These are phyloP conservation scores for Diceros bicornis DNA, from an alignment of 2,797 vertebrate species.

Conservation along the genomic window DNA sequence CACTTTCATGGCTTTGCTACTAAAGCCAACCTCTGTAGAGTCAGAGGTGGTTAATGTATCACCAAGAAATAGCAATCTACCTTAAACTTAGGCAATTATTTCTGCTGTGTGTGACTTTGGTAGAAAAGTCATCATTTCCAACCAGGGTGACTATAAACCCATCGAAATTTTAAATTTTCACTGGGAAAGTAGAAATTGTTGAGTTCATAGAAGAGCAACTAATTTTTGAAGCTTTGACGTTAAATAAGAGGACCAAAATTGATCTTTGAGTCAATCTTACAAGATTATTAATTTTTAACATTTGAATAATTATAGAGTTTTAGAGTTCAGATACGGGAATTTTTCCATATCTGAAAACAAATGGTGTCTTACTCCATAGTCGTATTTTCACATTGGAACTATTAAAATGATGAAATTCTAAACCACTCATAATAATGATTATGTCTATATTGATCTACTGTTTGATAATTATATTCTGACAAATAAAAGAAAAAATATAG, in stretches of 20 bases:
- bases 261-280: background rate
- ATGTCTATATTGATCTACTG: background rate
- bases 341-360: slow-evolving; percentile 1
- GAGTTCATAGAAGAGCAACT: background rate
- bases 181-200: background rate
- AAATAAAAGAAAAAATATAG: background rate
- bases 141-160: background rate
- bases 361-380: background rate
- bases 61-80: background rate
- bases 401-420: slow-evolving; percentile 16
- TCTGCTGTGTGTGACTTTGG: background rate
- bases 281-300: background rate
- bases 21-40: background rate
- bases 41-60: background rate
- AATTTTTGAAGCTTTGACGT: background rate
- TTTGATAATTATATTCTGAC: background rate
- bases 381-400: background rate
- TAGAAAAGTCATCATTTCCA: slow-evolving; percentile 1
- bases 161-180: slow-evolving; percentile 32
- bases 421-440: background rate
- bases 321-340: background rate
- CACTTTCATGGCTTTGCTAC: background rate
- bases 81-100: slow-evolving; percentile 18
- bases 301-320: slow-evolving; percentile 7
- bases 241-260: slow-evolving; percentile 12